A percentile compares a stretch with the other conserved stretches of the same genome.
Evolutionary conservation across 2,113 vertebrate species (phyloP).

Genomic region (Lasiurus cinereus): DNA sequence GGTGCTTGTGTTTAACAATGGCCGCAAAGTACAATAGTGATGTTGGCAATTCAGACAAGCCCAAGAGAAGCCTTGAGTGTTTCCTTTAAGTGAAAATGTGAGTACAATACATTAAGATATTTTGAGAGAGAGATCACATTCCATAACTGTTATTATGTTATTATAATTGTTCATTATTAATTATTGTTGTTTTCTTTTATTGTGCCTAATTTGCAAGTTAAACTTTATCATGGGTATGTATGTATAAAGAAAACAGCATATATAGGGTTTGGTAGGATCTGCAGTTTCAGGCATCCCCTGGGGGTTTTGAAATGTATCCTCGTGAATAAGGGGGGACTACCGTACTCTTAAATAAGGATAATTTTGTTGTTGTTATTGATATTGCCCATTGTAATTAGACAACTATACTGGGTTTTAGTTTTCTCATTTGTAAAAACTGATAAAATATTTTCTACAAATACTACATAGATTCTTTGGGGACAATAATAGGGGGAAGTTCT

Average conservation of each 20-base stretch:
- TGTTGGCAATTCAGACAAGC: background rate
- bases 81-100: background rate
- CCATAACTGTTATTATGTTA: background rate
- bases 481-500: background rate
- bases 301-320: background rate
- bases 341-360: background rate
- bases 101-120: background rate
- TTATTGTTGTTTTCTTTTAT: background rate
- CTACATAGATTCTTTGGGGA: background rate
- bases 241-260: background rate
- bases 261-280: background rate
- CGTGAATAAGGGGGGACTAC: too few relatives aligned
- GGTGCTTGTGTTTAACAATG: too few relatives aligned
- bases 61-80: background rate
- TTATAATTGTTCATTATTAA: background rate
- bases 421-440: conserved; percentile 48
- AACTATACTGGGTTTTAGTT: background rate
- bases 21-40: background rate
- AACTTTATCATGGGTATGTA: background rate
- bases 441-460: conserved; percentile 20
- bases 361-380: background rate
- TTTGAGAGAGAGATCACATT: background rate
- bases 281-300: background rate
- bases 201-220: background rate
- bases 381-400: background rate